Conservation (phyloP, 2,888 invertebrate genomes). For the Lasioglossum calceatum region DNA sequence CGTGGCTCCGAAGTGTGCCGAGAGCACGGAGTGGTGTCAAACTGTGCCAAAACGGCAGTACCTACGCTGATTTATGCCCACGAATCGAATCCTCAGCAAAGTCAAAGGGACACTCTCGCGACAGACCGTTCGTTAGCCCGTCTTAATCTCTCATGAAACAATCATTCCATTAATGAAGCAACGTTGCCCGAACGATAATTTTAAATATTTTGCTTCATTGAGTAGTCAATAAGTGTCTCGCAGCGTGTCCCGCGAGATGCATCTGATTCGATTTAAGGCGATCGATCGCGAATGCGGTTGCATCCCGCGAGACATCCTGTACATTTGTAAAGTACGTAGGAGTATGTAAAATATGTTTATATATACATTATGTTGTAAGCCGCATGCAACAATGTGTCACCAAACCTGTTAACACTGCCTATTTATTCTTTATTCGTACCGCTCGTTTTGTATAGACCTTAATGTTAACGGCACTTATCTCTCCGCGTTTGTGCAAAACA, state of each 20-base stretch:
- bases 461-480: conserved; percentile 48
- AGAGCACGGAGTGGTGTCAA: conserved; percentile 21
- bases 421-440: conserved; percentile 65
- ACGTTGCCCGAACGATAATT: conserved; percentile 31
- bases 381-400: conserved; percentile 53
- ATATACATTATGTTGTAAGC: conserved; percentile 54
- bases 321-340: conserved; percentile 48
- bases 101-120: conserved; percentile 8
- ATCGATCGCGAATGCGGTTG: conserved; percentile 4
- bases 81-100: conserved; percentile 8
- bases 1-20: conserved; percentile 38
- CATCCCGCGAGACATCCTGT: conserved; percentile 32
- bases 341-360: conserved; percentile 54
- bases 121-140: conserved; percentile 19
- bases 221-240: conserved; percentile 38
- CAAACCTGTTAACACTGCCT: conserved; percentile 68
- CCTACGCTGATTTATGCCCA: conserved; percentile 29
- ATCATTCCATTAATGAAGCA: conserved; percentile 54
- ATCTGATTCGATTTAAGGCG: neutral
- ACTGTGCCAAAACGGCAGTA: conserved; percentile 60
- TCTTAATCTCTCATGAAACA: conserved; percentile 37
- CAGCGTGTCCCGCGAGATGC: conserved; percentile 32
- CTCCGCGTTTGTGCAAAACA: conserved; percentile 28
- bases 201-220: conserved; percentile 40
- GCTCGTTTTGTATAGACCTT: conserved; percentile 44